Percentiles rank a stretch among this genome's conserved stretches.
Evolutionary conservation across 2,888 invertebrate species (phyloP).

Genomic region (Hypercompe scribonia): DNA sequence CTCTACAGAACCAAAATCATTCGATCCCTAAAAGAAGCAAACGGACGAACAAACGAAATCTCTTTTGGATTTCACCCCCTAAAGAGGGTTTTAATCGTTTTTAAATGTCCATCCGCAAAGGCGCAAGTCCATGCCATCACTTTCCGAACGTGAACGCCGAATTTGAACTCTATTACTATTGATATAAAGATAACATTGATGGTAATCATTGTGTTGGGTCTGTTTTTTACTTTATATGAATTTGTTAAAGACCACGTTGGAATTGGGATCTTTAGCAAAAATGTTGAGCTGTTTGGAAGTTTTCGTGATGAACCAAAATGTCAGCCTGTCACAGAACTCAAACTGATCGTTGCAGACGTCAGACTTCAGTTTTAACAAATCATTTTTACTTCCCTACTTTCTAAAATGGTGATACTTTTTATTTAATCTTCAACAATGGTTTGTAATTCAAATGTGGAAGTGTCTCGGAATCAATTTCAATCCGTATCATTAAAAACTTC

Average conservation of each 20-base stretch:
- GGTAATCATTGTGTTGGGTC: constrained; percentile 12
- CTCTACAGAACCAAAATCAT: constrained; percentile 32
- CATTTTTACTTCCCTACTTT: background rate
- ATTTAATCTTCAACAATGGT: constrained; percentile 15
- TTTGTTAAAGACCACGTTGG: constrained; percentile 39
- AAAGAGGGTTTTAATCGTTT: constrained; percentile 60
- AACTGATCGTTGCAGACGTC: constrained; percentile 18
- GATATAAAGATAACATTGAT: constrained; percentile 13
- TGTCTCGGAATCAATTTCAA: constrained; percentile 23
- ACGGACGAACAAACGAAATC: constrained; percentile 48
- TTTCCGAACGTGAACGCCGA: constrained; percentile 13
- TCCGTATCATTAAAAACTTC: constrained; percentile 16
- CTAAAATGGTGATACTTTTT: background rate
- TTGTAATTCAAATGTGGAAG: constrained; percentile 26
- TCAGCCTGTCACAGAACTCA: constrained; percentile 29
- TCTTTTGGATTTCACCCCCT: constrained; percentile 52
- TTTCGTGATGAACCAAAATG: constrained; percentile 28
- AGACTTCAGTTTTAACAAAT: constrained; percentile 17
- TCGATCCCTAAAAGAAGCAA: constrained; percentile 39
- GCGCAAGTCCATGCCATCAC: constrained; percentile 36
- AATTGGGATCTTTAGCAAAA: constrained; percentile 38
- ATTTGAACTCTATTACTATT: constrained; percentile 17
- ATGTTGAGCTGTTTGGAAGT: constrained; percentile 25
- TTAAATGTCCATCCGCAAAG: constrained; percentile 53
- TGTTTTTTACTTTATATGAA: constrained; percentile 43